phyloP scores from a whole-genome alignment of 2,888 invertebrate genomes.

The Drosophila yooni region DNA sequence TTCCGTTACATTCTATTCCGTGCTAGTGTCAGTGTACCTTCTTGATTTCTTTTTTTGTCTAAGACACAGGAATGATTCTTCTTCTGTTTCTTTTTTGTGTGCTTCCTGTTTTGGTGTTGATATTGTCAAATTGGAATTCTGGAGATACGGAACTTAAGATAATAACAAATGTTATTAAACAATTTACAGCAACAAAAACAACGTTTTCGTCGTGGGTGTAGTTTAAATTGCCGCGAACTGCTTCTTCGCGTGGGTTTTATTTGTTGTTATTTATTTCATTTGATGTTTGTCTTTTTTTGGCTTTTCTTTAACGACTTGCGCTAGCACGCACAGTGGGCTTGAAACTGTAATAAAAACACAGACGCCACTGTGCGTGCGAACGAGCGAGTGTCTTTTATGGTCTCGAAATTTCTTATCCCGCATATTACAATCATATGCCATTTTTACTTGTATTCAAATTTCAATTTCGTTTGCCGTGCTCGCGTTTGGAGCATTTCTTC shows the following conservation, averaged over 20 bases:
- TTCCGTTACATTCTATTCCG: neutral
- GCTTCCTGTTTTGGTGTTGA: conserved; percentile 13
- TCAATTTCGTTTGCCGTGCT: conserved; percentile 46
- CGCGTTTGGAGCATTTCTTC: conserved; percentile 1
- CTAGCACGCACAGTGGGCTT: conserved; percentile 6
- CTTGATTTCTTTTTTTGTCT: neutral
- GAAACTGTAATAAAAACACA: neutral
- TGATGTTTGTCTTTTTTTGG: neutral
- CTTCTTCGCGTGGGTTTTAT: conserved; percentile 4
- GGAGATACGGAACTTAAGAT: conserved; percentile 2
- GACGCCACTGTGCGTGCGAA: conserved; percentile 21
- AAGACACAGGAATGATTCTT: neutral
- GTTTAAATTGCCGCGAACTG: conserved; percentile 6
- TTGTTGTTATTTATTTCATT: conserved; percentile 1
- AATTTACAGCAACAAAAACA: conserved; percentile 36
- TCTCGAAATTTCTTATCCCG: conserved; percentile 44
- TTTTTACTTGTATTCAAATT: conserved; percentile 50
- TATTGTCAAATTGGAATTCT: conserved; percentile 1
- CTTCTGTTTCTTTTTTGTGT: neutral
- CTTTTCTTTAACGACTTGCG: conserved; percentile 3
- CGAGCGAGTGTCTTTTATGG: conserved; percentile 27
- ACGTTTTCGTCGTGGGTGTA: conserved; percentile 17
- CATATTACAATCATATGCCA: conserved; percentile 69
- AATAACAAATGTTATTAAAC: conserved; percentile 38
- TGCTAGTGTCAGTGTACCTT: too few species aligned